Evolutionary conservation across 2,888 invertebrate species (phyloP), one percentile per base, ranked within the genome.

Genomic region (Leptopilina drosophilae): DNA sequence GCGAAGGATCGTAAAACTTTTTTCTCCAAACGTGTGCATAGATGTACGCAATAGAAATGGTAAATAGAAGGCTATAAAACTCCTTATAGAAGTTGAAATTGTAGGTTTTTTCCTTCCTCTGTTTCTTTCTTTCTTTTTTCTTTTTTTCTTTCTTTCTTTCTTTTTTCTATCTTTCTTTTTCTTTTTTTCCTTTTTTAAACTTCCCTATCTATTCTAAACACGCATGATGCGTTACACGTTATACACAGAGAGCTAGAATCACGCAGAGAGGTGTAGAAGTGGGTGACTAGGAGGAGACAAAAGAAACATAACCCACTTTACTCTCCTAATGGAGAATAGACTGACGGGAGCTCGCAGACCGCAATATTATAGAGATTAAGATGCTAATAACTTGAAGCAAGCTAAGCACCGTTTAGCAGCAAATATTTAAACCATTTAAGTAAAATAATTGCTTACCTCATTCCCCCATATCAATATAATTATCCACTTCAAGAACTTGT

Each of bases 271-370:
- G 66, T 64, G 66, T 77, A 46, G 53, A 66, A 77, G 67, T 66
- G 65, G 67, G 78, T 78, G 73, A 73, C 73, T 65, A 78, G 65
- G 67, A 81, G 81, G 84, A 86, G 84, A 84, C 85, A 87, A 84
- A 83, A 86, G 86, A 84, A 84, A 82, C 81, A 83, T 85, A 87
- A 86, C 87, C 85, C 84, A 87, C 84, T 87, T 86, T 77, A 49
- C 49, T 64, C 78, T 49, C 49, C 49, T 73, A 78, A 78, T 73
- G 73, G 78, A 56, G 53, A 78, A 78, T 73, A 73, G 59, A 78
- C 73, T 15, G 80, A 79, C 81, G 81, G 59, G 67, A 79, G 78
- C 79, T 79, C 80, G 59, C 11, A 73, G 80, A 77, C 77, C 77
- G 78, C 77, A 80, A 77, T 79, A 76, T 66, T 78, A 67, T 76